Conservation (phyloP, 2,888 invertebrate species). For the Cryptocephalus moraei region DNA sequence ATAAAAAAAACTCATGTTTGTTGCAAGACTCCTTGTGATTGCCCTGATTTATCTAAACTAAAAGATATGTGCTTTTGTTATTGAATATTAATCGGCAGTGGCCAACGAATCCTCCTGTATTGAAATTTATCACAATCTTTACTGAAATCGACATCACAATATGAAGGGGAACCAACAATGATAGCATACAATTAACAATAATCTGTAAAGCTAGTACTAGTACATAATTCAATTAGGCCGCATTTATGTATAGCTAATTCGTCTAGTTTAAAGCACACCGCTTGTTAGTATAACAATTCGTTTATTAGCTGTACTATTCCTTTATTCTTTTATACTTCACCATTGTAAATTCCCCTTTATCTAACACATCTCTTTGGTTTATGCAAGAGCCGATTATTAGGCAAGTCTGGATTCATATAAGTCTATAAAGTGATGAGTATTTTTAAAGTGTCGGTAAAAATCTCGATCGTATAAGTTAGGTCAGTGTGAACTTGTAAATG, state of each 20-base stretch:
- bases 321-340: too few species aligned
- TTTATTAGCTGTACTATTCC: too few species aligned
- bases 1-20: slow-evolving; percentile 4
- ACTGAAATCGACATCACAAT: background rate
- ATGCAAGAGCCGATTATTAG: too few species aligned
- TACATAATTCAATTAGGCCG: background rate
- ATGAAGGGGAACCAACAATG: background rate
- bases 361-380: too few species aligned
- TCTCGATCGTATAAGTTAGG: too few species aligned
- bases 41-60: slow-evolving; percentile 16
- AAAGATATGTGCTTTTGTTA: slow-evolving; percentile 28
- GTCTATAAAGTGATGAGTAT: too few species aligned
- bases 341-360: too few species aligned
- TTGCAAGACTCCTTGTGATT: slow-evolving; percentile 5
- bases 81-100: slow-evolving; percentile 29
- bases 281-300: too few species aligned
- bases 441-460: too few species aligned
- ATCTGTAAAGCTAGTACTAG: background rate
- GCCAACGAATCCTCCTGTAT: slow-evolving; percentile 34
- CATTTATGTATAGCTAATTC: background rate
- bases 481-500: too few species aligned
- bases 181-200: background rate
- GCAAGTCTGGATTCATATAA: too few species aligned
- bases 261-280: too few species aligned
- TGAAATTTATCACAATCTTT: slow-evolving; percentile 31